These are phyloP conservation scores for Carpatolechia fugitivella DNA, from an alignment of 2,888 invertebrate species.

Conservation along the genomic window DNA sequence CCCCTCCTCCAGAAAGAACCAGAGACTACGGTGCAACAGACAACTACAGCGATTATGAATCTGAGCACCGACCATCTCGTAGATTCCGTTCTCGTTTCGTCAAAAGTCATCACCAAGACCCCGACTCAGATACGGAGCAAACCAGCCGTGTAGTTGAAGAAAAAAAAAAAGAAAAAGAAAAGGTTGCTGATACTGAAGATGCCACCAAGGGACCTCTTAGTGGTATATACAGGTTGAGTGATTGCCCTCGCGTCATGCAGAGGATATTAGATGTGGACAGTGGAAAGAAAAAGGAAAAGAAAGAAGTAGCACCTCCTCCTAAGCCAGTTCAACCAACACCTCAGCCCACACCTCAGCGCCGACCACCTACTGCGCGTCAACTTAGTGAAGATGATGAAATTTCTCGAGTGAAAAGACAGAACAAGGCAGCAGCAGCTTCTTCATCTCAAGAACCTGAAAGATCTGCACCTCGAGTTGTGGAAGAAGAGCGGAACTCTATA, in stretches of 20 bases:
- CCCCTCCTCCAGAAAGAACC: constrained; percentile 74
- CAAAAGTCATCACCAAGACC: constrained; percentile 83
- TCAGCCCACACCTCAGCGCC: constrained; percentile 69
- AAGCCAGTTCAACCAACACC: constrained; percentile 79
- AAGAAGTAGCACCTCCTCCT: constrained; percentile 79
- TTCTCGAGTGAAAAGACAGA: constrained; percentile 90
- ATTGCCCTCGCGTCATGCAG: constrained; percentile 93
- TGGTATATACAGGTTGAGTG: constrained; percentile 91
- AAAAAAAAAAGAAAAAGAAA: constrained; percentile 81
- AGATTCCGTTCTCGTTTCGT: constrained; percentile 86
- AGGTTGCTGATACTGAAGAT: constrained; percentile 93
- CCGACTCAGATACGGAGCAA: constrained; percentile 87
- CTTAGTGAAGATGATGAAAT: constrained; percentile 95
- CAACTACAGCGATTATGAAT: constrained; percentile 86
- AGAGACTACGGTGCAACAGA: constrained; percentile 80
- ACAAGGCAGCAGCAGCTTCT: constrained; percentile 84
- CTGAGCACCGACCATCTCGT: constrained; percentile 80
- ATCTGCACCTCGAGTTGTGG: constrained; percentile 66
- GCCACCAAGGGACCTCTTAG: constrained; percentile 91
- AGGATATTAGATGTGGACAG: constrained; percentile 90
- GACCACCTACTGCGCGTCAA: constrained; percentile 85
- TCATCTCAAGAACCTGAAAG: constrained; percentile 81
- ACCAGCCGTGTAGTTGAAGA: constrained; percentile 81
- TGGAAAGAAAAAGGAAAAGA: constrained; percentile 87
- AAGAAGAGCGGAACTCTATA: constrained; percentile 81